phyloP scores from a whole-genome alignment of 2,113 vertebrate genomes.

The Hypanus sabinus region DNA sequence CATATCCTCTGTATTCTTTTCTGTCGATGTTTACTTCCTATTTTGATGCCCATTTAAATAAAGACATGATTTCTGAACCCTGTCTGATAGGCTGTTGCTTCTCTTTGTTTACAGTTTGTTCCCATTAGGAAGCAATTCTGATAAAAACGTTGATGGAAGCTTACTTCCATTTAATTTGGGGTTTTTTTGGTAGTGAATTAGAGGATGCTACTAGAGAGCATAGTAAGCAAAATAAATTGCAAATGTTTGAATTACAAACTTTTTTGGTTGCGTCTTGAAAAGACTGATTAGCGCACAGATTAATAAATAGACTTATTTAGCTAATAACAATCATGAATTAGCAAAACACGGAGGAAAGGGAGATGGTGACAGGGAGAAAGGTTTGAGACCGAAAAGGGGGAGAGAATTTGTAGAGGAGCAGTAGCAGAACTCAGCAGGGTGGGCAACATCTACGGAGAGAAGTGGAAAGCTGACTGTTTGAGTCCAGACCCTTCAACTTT shows the following conservation, averaged over 20 bases:
- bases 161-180: constrained; percentile 1
- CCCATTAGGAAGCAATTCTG: constrained; percentile 34
- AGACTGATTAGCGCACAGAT: not conserved
- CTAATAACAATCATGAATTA: not conserved
- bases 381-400: not conserved
- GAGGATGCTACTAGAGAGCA: not conserved
- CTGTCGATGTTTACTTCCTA: constrained; percentile 28
- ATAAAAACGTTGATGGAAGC: constrained; percentile 18
- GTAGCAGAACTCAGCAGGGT: too few species aligned
- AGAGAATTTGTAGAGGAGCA: not conserved
- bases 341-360: not conserved
- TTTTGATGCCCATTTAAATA: constrained; percentile 30
- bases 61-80: not conserved
- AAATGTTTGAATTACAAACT: not conserved
- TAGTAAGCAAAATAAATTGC: constrained; percentile 4
- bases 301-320: not conserved
- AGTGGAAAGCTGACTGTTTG: too few species aligned
- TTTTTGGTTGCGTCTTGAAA: not conserved
- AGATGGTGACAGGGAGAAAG: not conserved
- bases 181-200: not conserved
- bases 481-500: too few species aligned
- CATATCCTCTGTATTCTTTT: constrained; percentile 27
- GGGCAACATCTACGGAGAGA: too few species aligned
- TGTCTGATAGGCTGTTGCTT: not conserved
- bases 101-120: not conserved